A percentile compares a stretch with the other conserved stretches of the same genome.
Evolutionary conservation across 2,797 vertebrate genomes (phyloP).

Genomic region (Limosa lapponica): DNA sequence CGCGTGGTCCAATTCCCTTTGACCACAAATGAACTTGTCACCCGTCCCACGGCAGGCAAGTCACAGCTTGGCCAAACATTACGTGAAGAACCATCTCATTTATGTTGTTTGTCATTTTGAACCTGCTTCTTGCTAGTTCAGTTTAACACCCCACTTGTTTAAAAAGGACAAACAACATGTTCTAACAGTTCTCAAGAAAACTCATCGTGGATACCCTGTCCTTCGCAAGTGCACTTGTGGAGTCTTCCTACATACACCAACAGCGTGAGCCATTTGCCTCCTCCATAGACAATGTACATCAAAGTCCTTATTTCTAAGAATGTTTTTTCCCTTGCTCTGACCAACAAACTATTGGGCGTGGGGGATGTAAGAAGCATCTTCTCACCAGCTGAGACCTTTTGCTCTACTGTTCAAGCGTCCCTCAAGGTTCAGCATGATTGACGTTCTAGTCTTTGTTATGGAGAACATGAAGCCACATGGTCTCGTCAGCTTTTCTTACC

Average conservation of each 20-base stretch:
- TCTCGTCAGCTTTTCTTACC: not conserved
- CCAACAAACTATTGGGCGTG: not conserved
- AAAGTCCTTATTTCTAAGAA: not conserved
- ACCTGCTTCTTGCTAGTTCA: not conserved
- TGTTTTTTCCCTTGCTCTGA: not conserved
- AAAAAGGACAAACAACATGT: not conserved
- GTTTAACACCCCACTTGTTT: not conserved
- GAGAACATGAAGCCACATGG: not conserved
- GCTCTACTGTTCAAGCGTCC: not conserved
- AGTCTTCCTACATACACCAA: not conserved
- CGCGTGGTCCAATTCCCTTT: fast-evolving
- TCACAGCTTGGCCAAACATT: not conserved
- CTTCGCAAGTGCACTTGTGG: not conserved
- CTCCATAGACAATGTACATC: not conserved
- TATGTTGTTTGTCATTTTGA: not conserved
- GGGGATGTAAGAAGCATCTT: not conserved
- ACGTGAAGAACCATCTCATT: not conserved
- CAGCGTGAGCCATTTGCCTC: not conserved
- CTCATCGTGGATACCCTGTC: fast-evolving
- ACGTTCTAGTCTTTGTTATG: not conserved
- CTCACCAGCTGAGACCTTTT: not conserved
- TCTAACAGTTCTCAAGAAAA: not conserved
- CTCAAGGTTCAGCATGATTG: not conserved
- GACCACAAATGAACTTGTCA: too few relatives aligned
- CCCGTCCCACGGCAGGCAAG: not conserved